Conservation (phyloP, 2,888 invertebrate genomes). For the Punctoribates punctum region DNA sequence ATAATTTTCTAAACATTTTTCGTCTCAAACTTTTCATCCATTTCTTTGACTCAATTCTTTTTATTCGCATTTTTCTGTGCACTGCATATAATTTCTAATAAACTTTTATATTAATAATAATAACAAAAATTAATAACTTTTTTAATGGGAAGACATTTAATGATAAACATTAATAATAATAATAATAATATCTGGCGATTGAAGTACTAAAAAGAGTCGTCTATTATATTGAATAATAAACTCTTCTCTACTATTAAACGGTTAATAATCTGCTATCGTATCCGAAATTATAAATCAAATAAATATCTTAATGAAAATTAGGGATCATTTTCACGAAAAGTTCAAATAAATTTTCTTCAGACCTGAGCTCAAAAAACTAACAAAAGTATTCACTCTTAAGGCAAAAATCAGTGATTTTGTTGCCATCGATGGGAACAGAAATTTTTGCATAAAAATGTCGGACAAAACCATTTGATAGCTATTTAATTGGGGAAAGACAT, state of each 20-base stretch:
- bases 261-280: constrained; percentile 5
- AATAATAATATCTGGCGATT: background rate
- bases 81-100: background rate
- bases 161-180: constrained; percentile 8
- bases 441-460: background rate
- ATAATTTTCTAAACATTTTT: background rate
- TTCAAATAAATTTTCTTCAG: background rate
- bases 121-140: constrained; percentile 22
- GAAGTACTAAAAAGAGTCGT: background rate
- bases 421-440: background rate
- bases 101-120: background rate
- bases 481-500: background rate
- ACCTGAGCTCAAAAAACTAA: background rate
- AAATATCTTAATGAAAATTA: constrained; percentile 29
- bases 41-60: background rate
- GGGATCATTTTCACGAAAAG: constrained; percentile 15
- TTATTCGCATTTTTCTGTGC: too few species aligned
- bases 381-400: constrained; percentile 10
- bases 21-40: too few species aligned
- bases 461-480: background rate
- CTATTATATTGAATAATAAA: constrained; percentile 15
- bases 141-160: constrained; percentile 23
- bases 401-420: background rate
- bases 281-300: constrained; percentile 4
- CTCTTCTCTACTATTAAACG: background rate